A percentile compares a stretch with the other conserved stretches of the same genome.
Conservation (phyloP, 2,113 vertebrate genomes). For the Choloepus hoffmanni region DNA sequence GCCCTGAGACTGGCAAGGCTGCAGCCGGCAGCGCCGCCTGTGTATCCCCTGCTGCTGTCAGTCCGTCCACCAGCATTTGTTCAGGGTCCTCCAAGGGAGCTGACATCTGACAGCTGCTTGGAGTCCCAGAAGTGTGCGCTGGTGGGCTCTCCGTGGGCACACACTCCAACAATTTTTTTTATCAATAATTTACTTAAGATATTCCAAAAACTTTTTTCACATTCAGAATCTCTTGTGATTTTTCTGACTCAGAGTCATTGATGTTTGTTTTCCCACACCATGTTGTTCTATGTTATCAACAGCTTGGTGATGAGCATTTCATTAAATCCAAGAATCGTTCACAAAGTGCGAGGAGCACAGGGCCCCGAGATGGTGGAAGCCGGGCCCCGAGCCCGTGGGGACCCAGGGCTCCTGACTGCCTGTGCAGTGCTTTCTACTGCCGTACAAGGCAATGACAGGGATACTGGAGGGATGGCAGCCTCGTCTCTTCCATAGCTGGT, state of each 20-base stretch:
- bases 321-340: too few relatives aligned
- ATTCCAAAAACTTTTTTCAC: too few relatives aligned
- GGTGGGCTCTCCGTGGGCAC: neutral
- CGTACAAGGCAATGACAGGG: neutral
- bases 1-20: neutral
- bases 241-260: too few relatives aligned
- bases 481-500: neutral
- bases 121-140: neutral
- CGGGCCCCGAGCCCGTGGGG: too few relatives aligned
- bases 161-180: neutral
- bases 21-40: neutral
- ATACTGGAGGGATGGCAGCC: neutral
- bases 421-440: neutral
- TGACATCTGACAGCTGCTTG: neutral
- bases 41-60: accelerated
- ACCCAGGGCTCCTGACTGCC: neutral
- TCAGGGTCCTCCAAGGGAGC: neutral
- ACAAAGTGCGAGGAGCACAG: too few relatives aligned
- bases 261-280: too few relatives aligned
- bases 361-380: too few relatives aligned
- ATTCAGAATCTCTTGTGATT: too few relatives aligned
- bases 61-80: neutral
- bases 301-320: too few relatives aligned
- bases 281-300: too few relatives aligned
- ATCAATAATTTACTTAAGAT: too few relatives aligned